These are phyloP conservation scores for Drosophila dives DNA, from an alignment of 2,888 invertebrate genomes.

Conservation along the genomic window DNA sequence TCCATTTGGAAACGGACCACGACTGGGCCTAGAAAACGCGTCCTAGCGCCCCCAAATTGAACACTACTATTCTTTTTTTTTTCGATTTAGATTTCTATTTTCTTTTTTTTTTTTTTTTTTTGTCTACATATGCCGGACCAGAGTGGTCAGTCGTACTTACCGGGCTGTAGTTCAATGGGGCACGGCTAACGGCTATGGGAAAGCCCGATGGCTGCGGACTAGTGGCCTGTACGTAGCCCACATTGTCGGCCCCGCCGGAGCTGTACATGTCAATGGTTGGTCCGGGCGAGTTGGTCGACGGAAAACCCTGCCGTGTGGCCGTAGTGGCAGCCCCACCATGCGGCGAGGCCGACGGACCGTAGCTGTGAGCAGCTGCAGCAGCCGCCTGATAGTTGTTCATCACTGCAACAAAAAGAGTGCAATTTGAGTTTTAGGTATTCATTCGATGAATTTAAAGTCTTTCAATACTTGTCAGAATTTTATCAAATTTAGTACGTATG, in stretches of 20 bases:
- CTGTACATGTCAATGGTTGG: slow-evolving; percentile 97
- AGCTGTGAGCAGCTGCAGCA: slow-evolving; percentile 91
- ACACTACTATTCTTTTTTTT: slow-evolving; percentile 8
- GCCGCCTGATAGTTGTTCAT: slow-evolving; percentile 98
- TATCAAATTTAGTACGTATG: neutral
- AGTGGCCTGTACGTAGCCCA: slow-evolving; percentile 98
- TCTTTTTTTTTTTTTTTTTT: neutral
- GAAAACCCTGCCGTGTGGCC: slow-evolving; percentile 91
- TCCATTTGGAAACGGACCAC: slow-evolving; percentile 41
- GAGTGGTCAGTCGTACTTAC: slow-evolving; percentile 87
- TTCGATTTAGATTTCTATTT: neutral
- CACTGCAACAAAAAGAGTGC: slow-evolving; percentile 87
- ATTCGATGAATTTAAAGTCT: neutral
- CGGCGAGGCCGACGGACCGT: slow-evolving; percentile 93
- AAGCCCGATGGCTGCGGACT: slow-evolving; percentile 98
- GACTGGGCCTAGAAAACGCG: slow-evolving; percentile 38
- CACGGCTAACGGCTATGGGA: slow-evolving; percentile 96
- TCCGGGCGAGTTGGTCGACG: slow-evolving; percentile 96
- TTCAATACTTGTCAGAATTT: neutral
- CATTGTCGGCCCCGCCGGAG: slow-evolving; percentile 93
- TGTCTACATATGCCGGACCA: neutral
- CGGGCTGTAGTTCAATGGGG: slow-evolving; percentile 96
- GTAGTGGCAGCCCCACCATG: slow-evolving; percentile 90
- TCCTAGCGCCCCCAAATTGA: slow-evolving; percentile 32
- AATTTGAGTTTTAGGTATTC: neutral